Evolutionary conservation across 2,113 vertebrate species (phyloP).

Genomic region (Cryptomyrus ogoouensis): DNA sequence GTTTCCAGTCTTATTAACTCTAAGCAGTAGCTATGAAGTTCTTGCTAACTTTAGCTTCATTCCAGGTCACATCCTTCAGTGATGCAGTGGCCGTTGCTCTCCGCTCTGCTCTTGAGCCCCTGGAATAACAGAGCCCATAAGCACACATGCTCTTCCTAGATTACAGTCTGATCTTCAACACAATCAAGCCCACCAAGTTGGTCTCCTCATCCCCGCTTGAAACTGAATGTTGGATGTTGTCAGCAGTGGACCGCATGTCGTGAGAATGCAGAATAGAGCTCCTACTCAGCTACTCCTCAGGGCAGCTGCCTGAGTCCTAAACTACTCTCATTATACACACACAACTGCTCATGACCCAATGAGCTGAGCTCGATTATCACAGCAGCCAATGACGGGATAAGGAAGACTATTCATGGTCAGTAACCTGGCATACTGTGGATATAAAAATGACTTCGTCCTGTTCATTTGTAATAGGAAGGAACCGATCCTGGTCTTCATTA

Average conservation of each 20-base stretch:
- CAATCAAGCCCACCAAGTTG: neutral
- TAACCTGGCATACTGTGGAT: neutral
- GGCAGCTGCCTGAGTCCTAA: neutral
- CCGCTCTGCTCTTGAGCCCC: neutral
- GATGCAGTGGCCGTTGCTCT: neutral
- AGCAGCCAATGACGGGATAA: neutral
- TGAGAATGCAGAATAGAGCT: neutral
- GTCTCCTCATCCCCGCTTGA: neutral
- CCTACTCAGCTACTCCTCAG: neutral
- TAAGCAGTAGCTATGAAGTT: neutral
- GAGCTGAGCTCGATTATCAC: neutral
- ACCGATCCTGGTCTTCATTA: neutral
- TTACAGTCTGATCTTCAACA: neutral
- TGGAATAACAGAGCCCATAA: neutral
- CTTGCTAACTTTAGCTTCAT: neutral
- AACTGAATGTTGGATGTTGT: neutral
- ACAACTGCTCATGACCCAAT: neutral
- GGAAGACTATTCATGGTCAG: neutral
- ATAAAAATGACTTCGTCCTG: neutral
- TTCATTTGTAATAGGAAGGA: neutral
- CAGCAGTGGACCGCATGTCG: neutral
- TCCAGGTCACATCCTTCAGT: neutral
- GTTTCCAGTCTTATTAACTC: neutral
- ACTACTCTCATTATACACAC: neutral
- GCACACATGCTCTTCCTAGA: neutral